Base-by-base conservation (phyloP, 2,888 invertebrate genomes). In the Eurytoma californica region DNA sequence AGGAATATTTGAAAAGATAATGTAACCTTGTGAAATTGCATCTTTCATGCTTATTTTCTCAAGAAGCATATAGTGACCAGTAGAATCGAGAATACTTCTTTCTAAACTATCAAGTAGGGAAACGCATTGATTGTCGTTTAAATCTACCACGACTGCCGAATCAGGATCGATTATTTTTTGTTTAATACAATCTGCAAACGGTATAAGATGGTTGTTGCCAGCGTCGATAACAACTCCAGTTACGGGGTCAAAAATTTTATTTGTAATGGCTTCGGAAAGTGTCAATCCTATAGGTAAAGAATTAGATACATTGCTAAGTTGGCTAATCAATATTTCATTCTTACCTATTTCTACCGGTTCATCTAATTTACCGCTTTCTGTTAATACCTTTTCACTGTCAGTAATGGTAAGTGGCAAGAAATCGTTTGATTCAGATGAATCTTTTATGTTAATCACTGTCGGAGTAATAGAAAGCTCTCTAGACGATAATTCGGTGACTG, bases 151-250 rank as follows among this genome's bases (percentile, higher is more conserved):
- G 72, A 93, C 91, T 16, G 96, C 97, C 0, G 97, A 97, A 82
- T 94, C 92, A 18, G 95, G 93, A 90, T 97, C 95, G 65, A 98
- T 95, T 30, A 98, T 94, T 87, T 95, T 94, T 80, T 97, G 92
- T 85, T 94, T 94, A 61, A 98, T 92, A 84, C 98, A 97, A 89
- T 98, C 97, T 88, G 96, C 94, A 84, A 98, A 95, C 80, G 95
- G 95, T 63, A 97, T 94, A 74, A 95, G 91, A 83, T 96, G 92
- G 88, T 97, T 97, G 0, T 88, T 88, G 12, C 86, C 82, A 0
- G 47, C 24, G 0, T 9, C 24, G 16, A 12, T 47, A 24, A 70
- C n/a, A 28, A 60, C 13, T 60, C 70, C 70, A 13, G n/a, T 24
- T 49, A 70, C 12, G 9, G 70, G 70, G 60, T 70, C 70, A 49